Base-by-base conservation (phyloP, 2,888 invertebrate genomes). In the Drosophila flavopinicola region DNA sequence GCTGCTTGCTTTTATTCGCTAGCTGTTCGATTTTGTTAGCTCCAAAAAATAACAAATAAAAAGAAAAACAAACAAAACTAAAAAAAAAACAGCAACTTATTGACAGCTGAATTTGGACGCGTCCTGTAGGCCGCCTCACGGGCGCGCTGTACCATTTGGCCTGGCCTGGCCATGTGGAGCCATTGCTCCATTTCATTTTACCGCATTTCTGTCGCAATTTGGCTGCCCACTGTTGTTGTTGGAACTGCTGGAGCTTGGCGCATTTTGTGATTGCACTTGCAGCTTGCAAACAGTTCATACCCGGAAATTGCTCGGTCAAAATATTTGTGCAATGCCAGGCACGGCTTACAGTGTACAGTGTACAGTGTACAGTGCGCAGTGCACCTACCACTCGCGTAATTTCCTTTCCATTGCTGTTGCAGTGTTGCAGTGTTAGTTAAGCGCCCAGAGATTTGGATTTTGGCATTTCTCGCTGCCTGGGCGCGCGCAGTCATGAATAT, bases 241-340 rank as follows among this genome's bases (percentile, higher is more conserved):
- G 20, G n/a, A n/a, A n/a, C 20, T 41, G 52, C 15, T 53, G 45
- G 11, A 17, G 44, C 27, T 33, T 65, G 56, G 54, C 66, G 58
- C 74, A 76, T 73, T 83, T 85, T 56, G 60, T 66, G 76, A 79
- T 83, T 84, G 85, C 82, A 84, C 59, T 80, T 67, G 64, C 64
- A 58, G 11, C 60, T 61, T 59, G 45, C 72, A 45, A 47, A 70
- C 68, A 64, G 77, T 73, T 66, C 75, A 75, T 61, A 54, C 56
- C 63, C 80, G 77, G 75, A 86, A 86, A 74, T 78, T 74, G 74
- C 33, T 76, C 30, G 70, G 72, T 56, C 67, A 73, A 87, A 85
- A 76, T 71, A 82, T 82, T 77, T 71, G 70, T 48, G 66, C 66
- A 64, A 65, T 72, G 60, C 49, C 32, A 38, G 39, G 44, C 53